These are phyloP conservation scores for Tiphia femorata DNA, from an alignment of 2,888 invertebrate genomes.

Conservation along the genomic window DNA sequence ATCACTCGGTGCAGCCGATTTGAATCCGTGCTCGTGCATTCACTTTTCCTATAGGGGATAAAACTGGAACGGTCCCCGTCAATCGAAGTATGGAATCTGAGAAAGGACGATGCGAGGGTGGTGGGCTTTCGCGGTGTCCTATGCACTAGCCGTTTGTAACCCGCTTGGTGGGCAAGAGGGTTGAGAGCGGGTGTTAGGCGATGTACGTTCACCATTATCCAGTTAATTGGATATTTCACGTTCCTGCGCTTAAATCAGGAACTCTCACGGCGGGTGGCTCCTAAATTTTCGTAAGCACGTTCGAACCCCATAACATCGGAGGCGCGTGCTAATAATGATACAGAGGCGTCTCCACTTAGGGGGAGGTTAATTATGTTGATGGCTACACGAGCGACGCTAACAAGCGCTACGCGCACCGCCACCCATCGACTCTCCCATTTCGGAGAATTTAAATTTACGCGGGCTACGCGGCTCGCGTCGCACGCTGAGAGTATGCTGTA, in stretches of 20 bases:
- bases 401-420: conserved; percentile 41
- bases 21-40: too few relatives aligned
- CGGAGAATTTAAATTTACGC: conserved; percentile 59
- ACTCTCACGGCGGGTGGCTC: conserved; percentile 34
- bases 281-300: conserved; percentile 48
- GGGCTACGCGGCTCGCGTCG: conserved; percentile 30
- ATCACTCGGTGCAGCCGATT: too few relatives aligned
- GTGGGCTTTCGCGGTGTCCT: too few relatives aligned
- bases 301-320: conserved; percentile 45
- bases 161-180: too few relatives aligned
- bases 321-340: conserved; percentile 57
- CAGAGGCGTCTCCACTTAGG: conserved; percentile 56
- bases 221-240: conserved; percentile 40
- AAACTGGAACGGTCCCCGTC: too few relatives aligned
- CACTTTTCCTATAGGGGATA: too few relatives aligned
- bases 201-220: conserved; percentile 11
- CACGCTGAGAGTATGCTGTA: conserved; percentile 29
- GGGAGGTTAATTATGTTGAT: conserved; percentile 59
- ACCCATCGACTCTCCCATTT: conserved; percentile 47
- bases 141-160: too few relatives aligned
- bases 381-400: conserved; percentile 50
- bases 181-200: too few relatives aligned
- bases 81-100: too few relatives aligned
- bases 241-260: conserved; percentile 42
- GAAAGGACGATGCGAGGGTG: too few relatives aligned